Evolutionary conservation across 2,797 vertebrate species (phyloP).

Genomic region (Lacerta viridis): DNA sequence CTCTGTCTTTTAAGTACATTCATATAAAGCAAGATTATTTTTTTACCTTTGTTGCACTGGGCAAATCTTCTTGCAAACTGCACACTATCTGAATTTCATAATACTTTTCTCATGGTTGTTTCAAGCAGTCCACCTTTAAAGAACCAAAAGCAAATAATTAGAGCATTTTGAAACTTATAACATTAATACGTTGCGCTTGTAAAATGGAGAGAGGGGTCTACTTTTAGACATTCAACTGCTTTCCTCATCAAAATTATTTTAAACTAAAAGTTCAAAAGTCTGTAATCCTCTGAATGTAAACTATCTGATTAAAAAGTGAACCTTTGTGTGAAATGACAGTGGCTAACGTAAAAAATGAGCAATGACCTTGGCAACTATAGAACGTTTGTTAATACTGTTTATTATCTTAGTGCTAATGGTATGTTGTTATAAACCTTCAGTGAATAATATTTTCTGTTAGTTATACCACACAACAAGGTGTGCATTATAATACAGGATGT

Average conservation of each 20-base stretch:
- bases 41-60: neutral
- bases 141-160: neutral
- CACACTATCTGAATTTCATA: conserved; percentile 43
- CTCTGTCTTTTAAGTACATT: neutral
- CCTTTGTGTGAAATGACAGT: conserved; percentile 67
- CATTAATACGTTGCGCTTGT: conserved; percentile 3
- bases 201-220: neutral
- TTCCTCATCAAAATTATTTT: conserved; percentile 22
- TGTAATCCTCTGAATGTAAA: conserved; percentile 60
- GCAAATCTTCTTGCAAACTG: neutral
- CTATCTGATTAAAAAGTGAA: conserved; percentile 65
- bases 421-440: conserved; percentile 73
- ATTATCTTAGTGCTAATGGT: conserved; percentile 76
- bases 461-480: conserved; percentile 73
- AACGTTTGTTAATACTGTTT: conserved; percentile 77
- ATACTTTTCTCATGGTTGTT: conserved; percentile 49
- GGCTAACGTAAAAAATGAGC: conserved; percentile 57
- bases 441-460: conserved; percentile 74
- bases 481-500: conserved; percentile 58
- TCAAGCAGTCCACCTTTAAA: conserved; percentile 1
- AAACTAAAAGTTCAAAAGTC: conserved; percentile 17
- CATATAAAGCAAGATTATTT: neutral
- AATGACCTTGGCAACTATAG: conserved; percentile 52
- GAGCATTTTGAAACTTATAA: conserved; percentile 5
- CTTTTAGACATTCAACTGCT: conserved; percentile 3